These are phyloP conservation scores for Microctonus hyperodae DNA, from an alignment of 2,888 invertebrate species.

Conservation along the genomic window DNA sequence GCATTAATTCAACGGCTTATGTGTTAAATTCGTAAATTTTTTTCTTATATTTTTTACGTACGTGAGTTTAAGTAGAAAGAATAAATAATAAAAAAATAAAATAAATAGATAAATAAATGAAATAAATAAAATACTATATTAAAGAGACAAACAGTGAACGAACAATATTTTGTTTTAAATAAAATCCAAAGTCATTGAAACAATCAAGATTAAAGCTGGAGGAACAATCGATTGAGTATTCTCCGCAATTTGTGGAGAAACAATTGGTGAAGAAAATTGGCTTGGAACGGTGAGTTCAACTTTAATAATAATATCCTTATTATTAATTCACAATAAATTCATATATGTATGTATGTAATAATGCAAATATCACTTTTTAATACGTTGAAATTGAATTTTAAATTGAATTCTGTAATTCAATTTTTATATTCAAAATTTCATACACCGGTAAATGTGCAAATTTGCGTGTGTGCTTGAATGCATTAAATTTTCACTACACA, in stretches of 20 bases:
- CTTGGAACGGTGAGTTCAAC: constrained; percentile 19
- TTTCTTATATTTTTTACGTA: background rate
- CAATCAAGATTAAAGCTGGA: constrained; percentile 20
- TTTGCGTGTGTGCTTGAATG: background rate
- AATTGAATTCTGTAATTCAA: background rate
- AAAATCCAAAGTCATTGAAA: background rate
- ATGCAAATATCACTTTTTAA: background rate
- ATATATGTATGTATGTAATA: no score
- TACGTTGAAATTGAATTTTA: background rate
- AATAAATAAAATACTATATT: background rate
- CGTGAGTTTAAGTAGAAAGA: constrained; percentile 2
- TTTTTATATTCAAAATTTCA: background rate
- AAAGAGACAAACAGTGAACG: background rate
- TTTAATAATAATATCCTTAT: no score
- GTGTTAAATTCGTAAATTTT: constrained; percentile 22
- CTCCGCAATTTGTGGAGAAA: constrained; percentile 11
- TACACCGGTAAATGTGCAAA: background rate
- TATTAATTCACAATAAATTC: no score
- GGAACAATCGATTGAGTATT: constrained; percentile 6
- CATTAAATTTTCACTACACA: background rate
- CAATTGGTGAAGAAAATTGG: constrained; percentile 11
- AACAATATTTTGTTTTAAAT: background rate
- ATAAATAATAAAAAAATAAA: background rate
- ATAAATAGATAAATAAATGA: background rate
- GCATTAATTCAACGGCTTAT: constrained; percentile 26